Evolutionary conservation across 2,888 invertebrate genomes (phyloP).

Genomic region (Lordiphosa fenestrarum): DNA sequence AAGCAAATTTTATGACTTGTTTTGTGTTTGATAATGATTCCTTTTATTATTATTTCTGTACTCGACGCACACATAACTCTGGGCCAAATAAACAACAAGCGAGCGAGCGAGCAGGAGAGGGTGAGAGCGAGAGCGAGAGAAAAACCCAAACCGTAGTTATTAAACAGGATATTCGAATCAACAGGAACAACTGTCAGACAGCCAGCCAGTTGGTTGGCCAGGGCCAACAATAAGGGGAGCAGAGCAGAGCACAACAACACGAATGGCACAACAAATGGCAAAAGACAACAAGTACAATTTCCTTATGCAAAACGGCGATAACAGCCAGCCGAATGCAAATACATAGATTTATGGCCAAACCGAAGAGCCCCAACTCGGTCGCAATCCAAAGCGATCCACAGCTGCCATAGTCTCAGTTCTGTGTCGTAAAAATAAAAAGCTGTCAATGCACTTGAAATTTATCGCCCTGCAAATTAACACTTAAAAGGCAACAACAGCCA

Average conservation of each 20-base stretch:
- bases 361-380: constrained; percentile 7
- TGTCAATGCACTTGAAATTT: constrained; percentile 71
- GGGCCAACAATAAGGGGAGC: constrained; percentile 21
- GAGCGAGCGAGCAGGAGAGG: neutral
- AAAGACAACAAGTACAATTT: constrained; percentile 68
- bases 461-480: constrained; percentile 74
- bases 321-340: constrained; percentile 70
- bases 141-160: constrained; percentile 43
- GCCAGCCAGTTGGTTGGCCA: constrained; percentile 22
- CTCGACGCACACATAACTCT: constrained; percentile 50
- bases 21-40: constrained; percentile 14
- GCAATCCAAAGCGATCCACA: constrained; percentile 29
- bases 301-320: constrained; percentile 72
- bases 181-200: constrained; percentile 40
- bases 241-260: constrained; percentile 22
- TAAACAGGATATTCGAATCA: constrained; percentile 71
- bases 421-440: constrained; percentile 68
- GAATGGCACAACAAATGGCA: constrained; percentile 49
- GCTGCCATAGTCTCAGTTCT: constrained; percentile 47
- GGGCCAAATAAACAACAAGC: constrained; percentile 59
- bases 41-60: constrained; percentile 10
- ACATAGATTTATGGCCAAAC: constrained; percentile 64
- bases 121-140: neutral
- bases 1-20: constrained; percentile 39
- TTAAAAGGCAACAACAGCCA: constrained; percentile 36